Percentiles rank a stretch among this genome's conserved stretches.
Evolutionary conservation across 2,113 vertebrate genomes (phyloP).

Genomic region (Shinisaurus crocodilurus): DNA sequence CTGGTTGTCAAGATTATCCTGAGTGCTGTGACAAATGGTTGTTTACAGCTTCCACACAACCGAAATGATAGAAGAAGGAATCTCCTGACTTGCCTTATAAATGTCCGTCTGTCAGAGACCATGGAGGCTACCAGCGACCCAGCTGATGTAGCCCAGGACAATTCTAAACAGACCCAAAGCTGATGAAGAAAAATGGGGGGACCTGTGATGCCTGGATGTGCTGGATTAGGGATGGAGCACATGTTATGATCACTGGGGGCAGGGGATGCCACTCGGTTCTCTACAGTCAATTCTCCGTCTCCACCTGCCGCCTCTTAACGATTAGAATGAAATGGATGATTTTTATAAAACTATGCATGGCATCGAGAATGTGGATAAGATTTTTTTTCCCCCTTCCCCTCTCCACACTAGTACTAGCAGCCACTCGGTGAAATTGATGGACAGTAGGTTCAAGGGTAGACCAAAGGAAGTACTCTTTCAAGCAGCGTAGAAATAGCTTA

Average conservation of each 20-base stretch:
- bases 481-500: not conserved
- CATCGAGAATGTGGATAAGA: not conserved
- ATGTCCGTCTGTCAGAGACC: not conserved
- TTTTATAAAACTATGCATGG: constrained; percentile 11
- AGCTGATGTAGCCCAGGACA: not conserved
- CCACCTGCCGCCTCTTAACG: not conserved
- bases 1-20: not conserved
- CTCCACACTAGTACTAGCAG: not conserved
- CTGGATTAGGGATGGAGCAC: not conserved
- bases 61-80: not conserved
- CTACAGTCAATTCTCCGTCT: not conserved
- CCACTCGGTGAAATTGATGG: not conserved
- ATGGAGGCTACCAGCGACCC: not conserved
- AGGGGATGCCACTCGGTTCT: not conserved
- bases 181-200: not conserved
- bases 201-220: not conserved
- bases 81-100: constrained; percentile 22
- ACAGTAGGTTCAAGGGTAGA: not conserved
- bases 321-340: not conserved
- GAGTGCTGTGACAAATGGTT: not conserved
- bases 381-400: not conserved
- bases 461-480: not conserved
- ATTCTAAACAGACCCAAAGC: not conserved
- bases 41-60: not conserved
- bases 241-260: not conserved